Evolutionary conservation across 2,797 vertebrate species (phyloP).

Genomic region (Phyllotis vaccarum): DNA sequence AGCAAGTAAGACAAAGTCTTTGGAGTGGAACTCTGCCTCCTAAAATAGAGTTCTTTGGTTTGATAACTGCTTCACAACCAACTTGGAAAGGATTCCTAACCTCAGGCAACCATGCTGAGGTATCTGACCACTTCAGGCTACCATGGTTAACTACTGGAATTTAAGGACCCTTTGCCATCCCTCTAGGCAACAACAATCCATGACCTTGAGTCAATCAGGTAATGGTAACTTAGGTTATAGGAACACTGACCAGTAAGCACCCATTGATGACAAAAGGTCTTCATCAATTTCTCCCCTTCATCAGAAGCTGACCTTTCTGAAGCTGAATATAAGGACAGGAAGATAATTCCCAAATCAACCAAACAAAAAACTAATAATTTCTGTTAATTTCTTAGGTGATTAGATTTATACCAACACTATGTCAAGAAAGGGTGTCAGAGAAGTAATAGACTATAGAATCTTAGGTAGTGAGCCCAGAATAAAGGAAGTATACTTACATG

Average conservation of each 20-base stretch:
- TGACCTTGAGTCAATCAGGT: neutral
- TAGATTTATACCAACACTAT: conserved; percentile 11
- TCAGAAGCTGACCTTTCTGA: neutral
- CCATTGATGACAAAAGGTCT: neutral
- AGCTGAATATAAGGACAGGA: neutral
- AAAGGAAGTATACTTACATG: neutral
- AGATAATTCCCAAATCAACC: neutral
- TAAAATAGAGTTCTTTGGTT: neutral
- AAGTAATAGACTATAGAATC: neutral
- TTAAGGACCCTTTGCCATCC: conserved; percentile 4
- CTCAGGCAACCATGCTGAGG: neutral
- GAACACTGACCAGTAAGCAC: neutral
- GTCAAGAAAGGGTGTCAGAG: neutral
- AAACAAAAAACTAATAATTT: neutral
- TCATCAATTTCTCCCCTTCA: neutral
- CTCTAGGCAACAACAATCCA: neutral
- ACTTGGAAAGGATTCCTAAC: neutral
- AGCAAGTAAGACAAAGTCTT: neutral
- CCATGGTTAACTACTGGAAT: neutral
- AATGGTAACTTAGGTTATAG: neutral
- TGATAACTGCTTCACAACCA: conserved; percentile 38
- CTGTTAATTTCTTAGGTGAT: neutral
- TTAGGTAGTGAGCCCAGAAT: neutral
- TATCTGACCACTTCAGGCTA: neutral
- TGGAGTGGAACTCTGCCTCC: neutral